Evolutionary conservation across 64 coral and sea anemone genomes (phyloP), one percentile per base, ranked within the genome.

Genomic region (Stichodactyla helianthus): DNA sequence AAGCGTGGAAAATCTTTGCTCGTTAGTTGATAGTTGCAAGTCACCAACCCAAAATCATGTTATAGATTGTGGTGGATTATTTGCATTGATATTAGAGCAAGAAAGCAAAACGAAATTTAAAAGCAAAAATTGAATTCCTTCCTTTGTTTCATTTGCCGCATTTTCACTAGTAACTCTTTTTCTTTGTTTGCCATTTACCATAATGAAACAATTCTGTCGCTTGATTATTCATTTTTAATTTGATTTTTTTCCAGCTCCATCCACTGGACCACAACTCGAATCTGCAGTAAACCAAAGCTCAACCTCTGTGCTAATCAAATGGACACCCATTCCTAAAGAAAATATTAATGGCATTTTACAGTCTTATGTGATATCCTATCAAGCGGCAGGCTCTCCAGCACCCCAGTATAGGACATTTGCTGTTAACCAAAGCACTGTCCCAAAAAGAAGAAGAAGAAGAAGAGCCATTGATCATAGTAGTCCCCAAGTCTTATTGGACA

Each of bases 281-380:
- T 23, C 35, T 19, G 78, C 78, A 51, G 18, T 52, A 3, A 81
- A 54, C 26, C 78, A 81, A 63, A 59, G 83, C 18, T 84, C 83
- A 19, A 84, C 83, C 5, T 84, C 83, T 1, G 20, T 84, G 51
- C 22, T 63, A 4, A 63, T 84, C 6, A 59, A 58, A 84, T 84
- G 83, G 83, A 7, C 13, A 44, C 25, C 54, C 17, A 84, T 84
- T 84, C 54, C 54, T 22, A 26, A 58, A 50, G 19, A 17, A 35
- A 10, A 22, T 5, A 17, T 62, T 13, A 58, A 84, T 23, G 83
- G 83, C 14, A 84, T 84, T 84, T 54, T 84, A 14, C 83, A 54
- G n/a, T 84, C 11, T 16, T 81, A 81, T 15, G 20, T 53, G 17
- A 54, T 81, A 81, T n/a, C 16, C 15, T 81, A 81, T 28, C 78